Evolutionary conservation across 2,888 invertebrate species (phyloP).

Genomic region (Pollenia griseotomentosa): DNA sequence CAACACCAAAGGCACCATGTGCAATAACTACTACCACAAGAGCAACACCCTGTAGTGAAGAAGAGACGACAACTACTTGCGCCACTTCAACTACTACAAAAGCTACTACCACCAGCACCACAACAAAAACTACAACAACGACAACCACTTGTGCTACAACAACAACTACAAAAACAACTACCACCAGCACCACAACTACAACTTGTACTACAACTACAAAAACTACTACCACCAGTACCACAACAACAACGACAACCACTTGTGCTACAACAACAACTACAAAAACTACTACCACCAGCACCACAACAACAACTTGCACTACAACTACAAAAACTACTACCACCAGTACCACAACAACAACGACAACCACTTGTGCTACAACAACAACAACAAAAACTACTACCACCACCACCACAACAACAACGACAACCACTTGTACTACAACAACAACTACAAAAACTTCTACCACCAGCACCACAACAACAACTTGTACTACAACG

Average conservation of each 20-base stretch:
- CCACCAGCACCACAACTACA: constrained; percentile 14
- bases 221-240: constrained; percentile 15
- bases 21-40: constrained; percentile 26
- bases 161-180: not conserved
- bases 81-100: constrained; percentile 54
- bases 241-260: constrained; percentile 6
- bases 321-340: constrained; percentile 14
- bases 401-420: constrained; percentile 22
- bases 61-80: constrained; percentile 26
- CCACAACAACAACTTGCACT: not conserved
- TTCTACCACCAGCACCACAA: constrained; percentile 45
- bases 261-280: constrained; percentile 3
- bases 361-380: constrained; percentile 7
- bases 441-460: constrained; percentile 4
- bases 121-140: not conserved
- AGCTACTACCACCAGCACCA: constrained; percentile 20
- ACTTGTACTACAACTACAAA: not conserved
- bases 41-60: constrained; percentile 50
- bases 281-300: constrained; percentile 7
- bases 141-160: constrained; percentile 30
- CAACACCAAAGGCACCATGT: constrained; percentile 43
- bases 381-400: constrained; percentile 23
- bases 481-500: constrained; percentile 53
- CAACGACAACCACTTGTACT: not conserved
- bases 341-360: not conserved